Evolutionary conservation across 2,888 invertebrate species (phyloP).

Genomic region (Chromoteleia sp.): DNA sequence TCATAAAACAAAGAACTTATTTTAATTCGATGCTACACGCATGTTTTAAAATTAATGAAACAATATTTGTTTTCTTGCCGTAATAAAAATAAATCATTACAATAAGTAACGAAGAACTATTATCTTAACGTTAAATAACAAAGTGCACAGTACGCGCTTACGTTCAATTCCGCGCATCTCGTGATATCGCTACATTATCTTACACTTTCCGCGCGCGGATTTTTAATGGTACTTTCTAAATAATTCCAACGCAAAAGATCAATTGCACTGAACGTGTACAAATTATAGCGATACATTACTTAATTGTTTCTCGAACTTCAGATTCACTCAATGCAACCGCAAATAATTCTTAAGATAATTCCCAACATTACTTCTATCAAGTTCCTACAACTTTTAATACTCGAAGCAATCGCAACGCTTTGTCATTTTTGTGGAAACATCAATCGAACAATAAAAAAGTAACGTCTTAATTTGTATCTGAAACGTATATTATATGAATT

Average conservation of each 20-base stretch:
- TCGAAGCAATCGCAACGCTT: too few relatives aligned
- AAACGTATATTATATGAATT: too few relatives aligned
- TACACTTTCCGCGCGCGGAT: constrained; percentile 22
- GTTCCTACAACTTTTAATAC: too few relatives aligned
- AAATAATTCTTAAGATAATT: background rate
- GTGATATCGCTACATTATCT: constrained; percentile 31
- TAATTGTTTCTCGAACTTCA: constrained; percentile 35
- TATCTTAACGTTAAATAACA: constrained; percentile 18
- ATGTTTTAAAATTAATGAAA: too few relatives aligned
- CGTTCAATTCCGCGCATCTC: constrained; percentile 14
- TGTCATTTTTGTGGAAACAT: too few relatives aligned
- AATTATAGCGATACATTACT: constrained; percentile 28
- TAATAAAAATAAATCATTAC: too few relatives aligned
- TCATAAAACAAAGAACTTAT: too few relatives aligned
- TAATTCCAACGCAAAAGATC: constrained; percentile 40
- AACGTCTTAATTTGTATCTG: too few relatives aligned
- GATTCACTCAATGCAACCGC: background rate
- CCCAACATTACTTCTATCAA: background rate
- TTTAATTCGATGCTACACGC: too few relatives aligned
- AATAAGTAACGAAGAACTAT: constrained; percentile 1
- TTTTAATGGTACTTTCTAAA: constrained; percentile 43
- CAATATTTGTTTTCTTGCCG: too few relatives aligned
- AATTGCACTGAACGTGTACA: background rate
- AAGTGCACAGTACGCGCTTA: constrained; percentile 1
- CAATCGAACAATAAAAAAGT: too few relatives aligned